Evolutionary conservation across 2,113 vertebrate genomes (phyloP).

Genomic region (Onychostruthus taczanowskii): DNA sequence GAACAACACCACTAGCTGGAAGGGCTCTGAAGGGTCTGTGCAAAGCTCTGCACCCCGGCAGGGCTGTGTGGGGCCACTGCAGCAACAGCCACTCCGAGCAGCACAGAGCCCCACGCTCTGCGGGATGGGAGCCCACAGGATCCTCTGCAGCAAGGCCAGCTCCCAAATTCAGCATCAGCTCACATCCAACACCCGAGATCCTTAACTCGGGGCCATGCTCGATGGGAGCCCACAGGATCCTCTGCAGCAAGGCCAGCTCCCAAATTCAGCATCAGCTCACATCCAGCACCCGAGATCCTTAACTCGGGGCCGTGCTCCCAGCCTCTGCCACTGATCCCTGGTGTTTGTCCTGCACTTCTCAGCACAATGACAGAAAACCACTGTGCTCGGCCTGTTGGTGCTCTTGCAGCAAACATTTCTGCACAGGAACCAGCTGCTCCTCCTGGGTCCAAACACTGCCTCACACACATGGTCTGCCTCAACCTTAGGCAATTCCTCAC

Average conservation of each 20-base stretch:
- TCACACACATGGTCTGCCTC: background rate
- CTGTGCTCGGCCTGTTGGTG: fast-evolving
- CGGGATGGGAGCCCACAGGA: fast-evolving
- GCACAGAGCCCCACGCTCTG: background rate
- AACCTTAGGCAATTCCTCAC: background rate
- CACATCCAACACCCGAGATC: background rate
- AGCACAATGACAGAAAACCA: background rate
- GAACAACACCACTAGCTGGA: background rate
- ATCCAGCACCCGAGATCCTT: background rate
- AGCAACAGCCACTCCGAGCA: background rate
- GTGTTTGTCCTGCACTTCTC: background rate
- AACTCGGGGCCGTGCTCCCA: background rate
- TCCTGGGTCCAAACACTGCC: background rate
- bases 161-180: background rate
- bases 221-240: too few relatives aligned
- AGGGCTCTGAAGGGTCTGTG: background rate
- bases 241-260: background rate
- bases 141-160: background rate
- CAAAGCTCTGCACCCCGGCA: background rate
- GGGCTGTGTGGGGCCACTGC: background rate
- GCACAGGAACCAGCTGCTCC: background rate
- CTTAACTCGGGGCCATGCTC: background rate
- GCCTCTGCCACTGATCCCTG: background rate
- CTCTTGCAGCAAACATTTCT: background rate
- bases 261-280: background rate